Conservation (phyloP, 2,888 invertebrate genomes). For the Rhingia rostrata region DNA sequence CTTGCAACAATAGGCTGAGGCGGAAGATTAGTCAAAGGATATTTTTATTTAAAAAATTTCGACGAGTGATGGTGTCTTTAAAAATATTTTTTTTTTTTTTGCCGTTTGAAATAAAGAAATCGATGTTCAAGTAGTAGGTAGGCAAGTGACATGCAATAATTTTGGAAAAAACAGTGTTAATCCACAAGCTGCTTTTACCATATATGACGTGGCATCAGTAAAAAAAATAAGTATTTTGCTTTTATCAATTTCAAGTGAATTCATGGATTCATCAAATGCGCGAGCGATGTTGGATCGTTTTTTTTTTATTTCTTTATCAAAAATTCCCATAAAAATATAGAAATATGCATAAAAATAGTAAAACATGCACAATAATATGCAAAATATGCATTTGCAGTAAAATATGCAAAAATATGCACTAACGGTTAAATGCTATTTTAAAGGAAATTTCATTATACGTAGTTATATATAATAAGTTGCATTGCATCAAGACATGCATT, state of each 20-base stretch:
- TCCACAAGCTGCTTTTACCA: conserved; percentile 75
- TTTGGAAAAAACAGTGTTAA: conserved; percentile 76
- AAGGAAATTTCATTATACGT: too few species aligned
- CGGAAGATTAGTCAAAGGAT: conserved; percentile 75
- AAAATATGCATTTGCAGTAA: too few species aligned
- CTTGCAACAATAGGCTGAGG: conserved; percentile 77
- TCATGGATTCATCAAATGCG: conserved; percentile 40
- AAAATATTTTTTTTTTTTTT: conserved; percentile 77
- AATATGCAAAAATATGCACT: too few species aligned
- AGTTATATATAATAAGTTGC: too few species aligned
- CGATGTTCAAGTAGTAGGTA: conserved; percentile 76
- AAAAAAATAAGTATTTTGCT: conserved; percentile 14
- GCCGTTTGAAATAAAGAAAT: conserved; percentile 74
- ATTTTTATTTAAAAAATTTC: conserved; percentile 76
- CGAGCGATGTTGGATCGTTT: conserved; percentile 50
- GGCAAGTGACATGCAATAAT: conserved; percentile 77
- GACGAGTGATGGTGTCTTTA: conserved; percentile 76
- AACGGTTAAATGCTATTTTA: too few species aligned
- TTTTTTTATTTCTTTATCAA: conserved; percentile 21
- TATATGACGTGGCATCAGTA: conserved; percentile 74
- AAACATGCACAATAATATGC: too few species aligned
- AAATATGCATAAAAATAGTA: too few species aligned
- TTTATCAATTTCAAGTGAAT: conserved; percentile 21
- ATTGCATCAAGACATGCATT: too few species aligned
- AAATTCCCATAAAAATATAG: too few species aligned